A percentile compares a stretch with the other conserved stretches of the same genome.
Evolutionary conservation across 2,797 vertebrate genomes (phyloP).

Genomic region (Notoglanidium macrostoma): DNA sequence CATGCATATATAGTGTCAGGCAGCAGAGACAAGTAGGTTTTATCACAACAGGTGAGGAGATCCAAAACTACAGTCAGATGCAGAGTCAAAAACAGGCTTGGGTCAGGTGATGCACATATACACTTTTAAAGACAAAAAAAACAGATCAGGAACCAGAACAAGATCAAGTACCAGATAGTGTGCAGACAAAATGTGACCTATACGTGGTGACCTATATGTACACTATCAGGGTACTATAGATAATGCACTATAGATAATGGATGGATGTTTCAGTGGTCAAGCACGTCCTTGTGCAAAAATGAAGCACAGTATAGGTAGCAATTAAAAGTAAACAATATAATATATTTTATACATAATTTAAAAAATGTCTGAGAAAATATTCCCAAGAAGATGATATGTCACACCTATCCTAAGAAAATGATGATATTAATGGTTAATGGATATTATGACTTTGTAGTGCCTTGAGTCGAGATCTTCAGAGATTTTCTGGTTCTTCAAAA

Average conservation of each 20-base stretch:
- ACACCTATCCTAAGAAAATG: background rate
- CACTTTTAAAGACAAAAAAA: background rate
- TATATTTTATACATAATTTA: background rate
- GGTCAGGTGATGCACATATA: background rate
- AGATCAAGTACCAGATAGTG: background rate
- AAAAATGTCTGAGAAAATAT: background rate
- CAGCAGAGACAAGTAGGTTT: background rate
- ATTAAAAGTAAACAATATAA: background rate
- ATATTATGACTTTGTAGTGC: slow-evolving; percentile 50
- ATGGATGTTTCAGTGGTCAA: background rate
- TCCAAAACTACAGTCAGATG: background rate
- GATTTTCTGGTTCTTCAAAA: slow-evolving; percentile 65
- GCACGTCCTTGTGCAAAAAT: background rate
- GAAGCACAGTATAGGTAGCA: background rate
- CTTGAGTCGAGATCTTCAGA: slow-evolving; percentile 65
- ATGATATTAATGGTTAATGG: background rate
- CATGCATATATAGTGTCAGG: background rate
- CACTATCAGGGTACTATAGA: no score
- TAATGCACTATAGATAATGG: no score
- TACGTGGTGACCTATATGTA: no score
- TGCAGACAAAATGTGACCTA: background rate
- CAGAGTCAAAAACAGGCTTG: background rate
- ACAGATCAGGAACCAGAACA: background rate
- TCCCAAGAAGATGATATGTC: background rate
- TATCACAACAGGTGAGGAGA: background rate